These are phyloP conservation scores for Strigamia maritima DNA, from an alignment of 2,888 invertebrate genomes.

Conservation along the genomic window DNA sequence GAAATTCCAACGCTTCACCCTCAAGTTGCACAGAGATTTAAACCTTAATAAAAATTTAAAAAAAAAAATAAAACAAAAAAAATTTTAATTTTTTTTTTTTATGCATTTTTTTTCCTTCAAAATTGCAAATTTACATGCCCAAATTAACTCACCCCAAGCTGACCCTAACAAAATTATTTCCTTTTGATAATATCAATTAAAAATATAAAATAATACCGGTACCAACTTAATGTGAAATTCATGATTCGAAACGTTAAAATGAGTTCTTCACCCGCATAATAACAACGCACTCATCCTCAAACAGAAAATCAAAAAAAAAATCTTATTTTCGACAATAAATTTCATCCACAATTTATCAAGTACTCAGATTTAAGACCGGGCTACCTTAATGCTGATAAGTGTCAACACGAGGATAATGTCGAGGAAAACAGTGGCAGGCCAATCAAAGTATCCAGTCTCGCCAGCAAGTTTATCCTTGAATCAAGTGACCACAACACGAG, in stretches of 20 bases:
- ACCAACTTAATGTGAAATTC: not conserved
- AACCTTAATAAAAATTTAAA: not conserved
- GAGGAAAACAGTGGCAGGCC: not conserved
- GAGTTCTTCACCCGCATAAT: slow-evolving; percentile 22
- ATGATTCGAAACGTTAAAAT: not conserved
- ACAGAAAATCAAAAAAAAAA: not conserved
- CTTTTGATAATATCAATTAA: no score
- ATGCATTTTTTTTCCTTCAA: not conserved
- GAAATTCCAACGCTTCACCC: not conserved
- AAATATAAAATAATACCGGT: not conserved
- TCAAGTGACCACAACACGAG: slow-evolving; percentile 28
- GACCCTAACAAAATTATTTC: not conserved
- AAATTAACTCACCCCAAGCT: not conserved
- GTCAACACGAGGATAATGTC: not conserved
- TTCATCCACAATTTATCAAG: not conserved
- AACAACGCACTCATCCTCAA: slow-evolving; percentile 7
- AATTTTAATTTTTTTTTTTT: not conserved
- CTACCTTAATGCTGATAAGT: not conserved
- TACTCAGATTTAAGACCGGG: not conserved
- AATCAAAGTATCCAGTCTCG: not conserved
- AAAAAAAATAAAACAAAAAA: not conserved
- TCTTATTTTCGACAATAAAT: not conserved
- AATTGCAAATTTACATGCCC: not conserved
- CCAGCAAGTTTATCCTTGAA: slow-evolving; percentile 10
- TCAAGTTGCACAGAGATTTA: not conserved